Percentiles rank a stretch among this genome's conserved stretches.
These are phyloP conservation scores for Gerris lacustris DNA, from an alignment of 2,888 invertebrate species.

Conservation along the genomic window DNA sequence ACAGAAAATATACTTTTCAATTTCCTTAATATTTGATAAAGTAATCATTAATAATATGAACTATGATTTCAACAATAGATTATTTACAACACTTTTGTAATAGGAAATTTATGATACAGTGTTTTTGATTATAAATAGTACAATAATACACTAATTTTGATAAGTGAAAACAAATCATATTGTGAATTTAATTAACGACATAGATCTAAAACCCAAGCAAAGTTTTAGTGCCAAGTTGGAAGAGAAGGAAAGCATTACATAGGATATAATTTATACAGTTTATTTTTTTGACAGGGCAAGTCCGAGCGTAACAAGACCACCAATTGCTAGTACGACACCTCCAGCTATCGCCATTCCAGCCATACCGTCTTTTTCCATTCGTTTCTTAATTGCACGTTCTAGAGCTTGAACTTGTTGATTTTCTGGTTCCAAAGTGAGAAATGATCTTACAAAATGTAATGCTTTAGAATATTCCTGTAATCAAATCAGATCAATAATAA, in stretches of 20 bases:
- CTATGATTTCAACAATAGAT: too few relatives aligned
- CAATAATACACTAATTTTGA: too few relatives aligned
- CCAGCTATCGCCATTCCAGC: constrained; percentile 82
- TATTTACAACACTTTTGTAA: too few relatives aligned
- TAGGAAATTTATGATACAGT: too few relatives aligned
- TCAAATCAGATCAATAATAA: constrained; percentile 1
- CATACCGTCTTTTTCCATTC: constrained; percentile 82
- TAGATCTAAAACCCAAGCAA: background rate
- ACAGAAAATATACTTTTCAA: too few relatives aligned
- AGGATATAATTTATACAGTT: background rate
- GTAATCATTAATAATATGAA: too few relatives aligned
- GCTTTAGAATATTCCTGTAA: constrained; percentile 69
- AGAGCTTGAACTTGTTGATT: constrained; percentile 78
- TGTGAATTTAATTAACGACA: too few relatives aligned
- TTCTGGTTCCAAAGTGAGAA: constrained; percentile 67
- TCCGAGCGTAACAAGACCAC: constrained; percentile 70
- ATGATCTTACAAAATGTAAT: constrained; percentile 64
- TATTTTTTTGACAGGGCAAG: constrained; percentile 50
- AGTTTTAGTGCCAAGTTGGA: background rate
- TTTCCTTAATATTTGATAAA: too few relatives aligned
- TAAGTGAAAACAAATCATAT: too few relatives aligned
- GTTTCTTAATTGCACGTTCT: constrained; percentile 71
- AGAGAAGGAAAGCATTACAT: background rate
- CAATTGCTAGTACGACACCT: constrained; percentile 72
- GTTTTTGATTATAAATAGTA: too few relatives aligned